Conservation (phyloP, 2,888 invertebrate species). For the Arrhopalites spinosus region DNA sequence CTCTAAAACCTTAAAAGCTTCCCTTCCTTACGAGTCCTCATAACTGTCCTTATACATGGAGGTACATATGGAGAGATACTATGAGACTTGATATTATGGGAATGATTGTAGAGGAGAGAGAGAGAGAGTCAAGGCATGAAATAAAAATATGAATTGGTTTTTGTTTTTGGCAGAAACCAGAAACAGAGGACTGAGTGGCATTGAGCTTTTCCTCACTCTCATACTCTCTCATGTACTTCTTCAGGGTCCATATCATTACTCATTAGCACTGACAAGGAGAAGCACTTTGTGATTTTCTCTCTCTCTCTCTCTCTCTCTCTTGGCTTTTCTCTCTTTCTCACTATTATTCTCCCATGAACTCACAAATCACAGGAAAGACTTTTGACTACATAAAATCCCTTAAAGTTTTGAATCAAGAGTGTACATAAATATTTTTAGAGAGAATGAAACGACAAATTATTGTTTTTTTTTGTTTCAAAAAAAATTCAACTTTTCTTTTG, state of each 20-base stretch:
- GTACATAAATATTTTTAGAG: not conserved
- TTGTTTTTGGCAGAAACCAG: slow-evolving; percentile 13
- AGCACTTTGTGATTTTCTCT: slow-evolving; percentile 32
- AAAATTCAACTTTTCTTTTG: not conserved
- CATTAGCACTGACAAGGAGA: slow-evolving; percentile 39
- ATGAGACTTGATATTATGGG: too few relatives aligned
- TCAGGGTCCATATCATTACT: slow-evolving; percentile 38
- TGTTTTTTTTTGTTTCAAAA: not conserved
- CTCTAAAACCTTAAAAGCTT: slow-evolving; percentile 15
- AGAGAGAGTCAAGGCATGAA: not conserved
- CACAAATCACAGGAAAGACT: too few relatives aligned
- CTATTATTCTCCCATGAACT: slow-evolving; percentile 12
- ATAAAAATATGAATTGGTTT: slow-evolving; percentile 28
- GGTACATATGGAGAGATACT: not conserved
- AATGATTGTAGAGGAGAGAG: not conserved
- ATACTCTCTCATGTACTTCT: not conserved
- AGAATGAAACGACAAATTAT: not conserved
- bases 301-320: not conserved
- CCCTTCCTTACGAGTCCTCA: not conserved
- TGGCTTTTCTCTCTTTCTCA: not conserved
- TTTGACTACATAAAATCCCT: too few relatives aligned
- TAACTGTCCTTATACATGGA: not conserved
- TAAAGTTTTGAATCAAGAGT: not conserved
- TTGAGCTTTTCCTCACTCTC: slow-evolving; percentile 8
- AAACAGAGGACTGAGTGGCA: slow-evolving; percentile 3